phyloP scores from a whole-genome alignment of 1,140 invertebrate species.

The Tigriopus japonicus region DNA sequence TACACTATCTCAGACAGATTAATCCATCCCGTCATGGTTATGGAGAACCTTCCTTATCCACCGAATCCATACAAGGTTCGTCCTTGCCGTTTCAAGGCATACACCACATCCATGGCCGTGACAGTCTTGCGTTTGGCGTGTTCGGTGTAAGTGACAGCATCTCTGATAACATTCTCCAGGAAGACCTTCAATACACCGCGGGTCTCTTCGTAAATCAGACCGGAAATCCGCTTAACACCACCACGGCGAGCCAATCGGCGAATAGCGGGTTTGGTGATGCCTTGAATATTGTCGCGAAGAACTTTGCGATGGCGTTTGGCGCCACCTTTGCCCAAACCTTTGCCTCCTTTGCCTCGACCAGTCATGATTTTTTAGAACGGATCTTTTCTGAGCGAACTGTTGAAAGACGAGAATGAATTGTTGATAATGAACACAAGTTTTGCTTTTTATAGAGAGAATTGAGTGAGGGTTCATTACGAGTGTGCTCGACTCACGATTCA shows the following conservation, averaged over 20 bases:
- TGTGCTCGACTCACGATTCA: too few relatives aligned
- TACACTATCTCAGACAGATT: too few relatives aligned
- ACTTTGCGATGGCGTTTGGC: conserved; percentile 44
- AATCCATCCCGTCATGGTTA: too few relatives aligned
- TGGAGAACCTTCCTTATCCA: conserved; percentile 24
- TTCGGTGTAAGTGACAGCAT: conserved; percentile 63
- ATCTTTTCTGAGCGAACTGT: too few relatives aligned
- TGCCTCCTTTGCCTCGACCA: conserved; percentile 43
- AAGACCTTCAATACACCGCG: conserved; percentile 54
- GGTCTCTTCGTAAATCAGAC: conserved; percentile 50
- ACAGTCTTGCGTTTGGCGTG: conserved; percentile 61
- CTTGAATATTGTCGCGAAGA: conserved; percentile 50
- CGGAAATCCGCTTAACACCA: conserved; percentile 52
- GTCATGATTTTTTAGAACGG: conserved; percentile 31
- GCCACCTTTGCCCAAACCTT: conserved; percentile 45
- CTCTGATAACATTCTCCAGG: conserved; percentile 58
- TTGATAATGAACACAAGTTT: too few relatives aligned
- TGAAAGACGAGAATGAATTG: too few relatives aligned
- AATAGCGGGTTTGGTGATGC: conserved; percentile 46
- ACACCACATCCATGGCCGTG: conserved; percentile 71
- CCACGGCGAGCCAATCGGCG: conserved; percentile 45
- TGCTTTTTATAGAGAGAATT: too few relatives aligned
- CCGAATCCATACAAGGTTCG: conserved; percentile 41
- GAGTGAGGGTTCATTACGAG: too few relatives aligned
- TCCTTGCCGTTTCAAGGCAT: conserved; percentile 61